Base-by-base conservation (phyloP, 2,113 vertebrate species). In the Microtus richardsoni region DNA sequence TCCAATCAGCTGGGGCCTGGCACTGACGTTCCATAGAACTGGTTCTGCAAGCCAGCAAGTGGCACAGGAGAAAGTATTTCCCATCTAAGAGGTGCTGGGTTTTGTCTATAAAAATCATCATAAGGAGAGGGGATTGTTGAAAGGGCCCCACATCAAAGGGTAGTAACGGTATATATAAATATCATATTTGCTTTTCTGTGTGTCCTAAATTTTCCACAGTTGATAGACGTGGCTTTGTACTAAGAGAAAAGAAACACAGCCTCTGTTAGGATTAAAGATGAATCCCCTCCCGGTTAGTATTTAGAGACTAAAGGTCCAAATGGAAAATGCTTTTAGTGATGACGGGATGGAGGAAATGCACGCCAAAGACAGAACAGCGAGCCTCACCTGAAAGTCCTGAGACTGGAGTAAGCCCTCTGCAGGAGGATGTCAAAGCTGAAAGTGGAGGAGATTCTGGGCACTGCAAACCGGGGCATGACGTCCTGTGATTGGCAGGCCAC, bases 91-190 rank as follows among this genome's bases (percentile, higher is more conserved):
- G 22, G 77, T 88, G 82, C 17, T 64, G 26, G 19, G 39, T 89
- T 95, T 87, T 78, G 58, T 89, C 78, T 86, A 66, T 82, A 68
- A 94, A 95, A 95, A 58, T 3, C 24, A 62, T 77, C 88, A 79
- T 75, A 49, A 28, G 16, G 58, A 83, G 19, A 14, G 62, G 12
- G 2, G 6, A 21, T 12, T 26, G 60, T 70, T 87, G 74, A 41
- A 17, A 93, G 36, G 36, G 16, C 4, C 21, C 22, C 33, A 84
- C 14, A 87, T 73, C 68, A 84, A 89, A 84, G 58, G 22, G 41
- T 87, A 86, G 91, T 66, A 82, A 36, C 17, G 24, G 22, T 33
- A 22, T 44, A 71, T 77, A 75, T 90, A 28, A 44, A 19, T 85
- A 86, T 26, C 30, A 19, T 36, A 33, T 58, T 91, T 68, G 74